Conservation (phyloP, 2,113 vertebrate genomes). For the Cyanocitta stelleri region DNA sequence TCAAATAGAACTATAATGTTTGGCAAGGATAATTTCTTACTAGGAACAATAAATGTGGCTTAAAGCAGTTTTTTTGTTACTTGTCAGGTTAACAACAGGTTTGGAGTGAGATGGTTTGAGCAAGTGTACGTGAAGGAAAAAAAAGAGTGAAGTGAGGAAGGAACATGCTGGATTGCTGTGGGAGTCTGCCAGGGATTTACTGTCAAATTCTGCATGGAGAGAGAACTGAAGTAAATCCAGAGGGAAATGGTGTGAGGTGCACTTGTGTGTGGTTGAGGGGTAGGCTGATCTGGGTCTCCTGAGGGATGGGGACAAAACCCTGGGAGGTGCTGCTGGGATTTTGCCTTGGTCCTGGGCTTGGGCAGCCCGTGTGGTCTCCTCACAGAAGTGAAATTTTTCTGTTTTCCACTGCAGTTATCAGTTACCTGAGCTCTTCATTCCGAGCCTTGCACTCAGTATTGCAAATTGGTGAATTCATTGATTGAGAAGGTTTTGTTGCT, state of each 20-base stretch:
- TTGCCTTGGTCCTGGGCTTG: rapidly evolving
- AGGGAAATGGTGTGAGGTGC: neutral
- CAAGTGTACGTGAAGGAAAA: neutral
- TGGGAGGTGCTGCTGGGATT: neutral
- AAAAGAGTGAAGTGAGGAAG: neutral
- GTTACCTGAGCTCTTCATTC: neutral
- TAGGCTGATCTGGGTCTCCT: neutral
- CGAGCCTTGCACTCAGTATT: neutral
- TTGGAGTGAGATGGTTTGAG: neutral
- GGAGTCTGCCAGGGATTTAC: neutral
- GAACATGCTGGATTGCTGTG: neutral
- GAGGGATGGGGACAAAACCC: neutral
- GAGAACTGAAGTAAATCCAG: neutral
- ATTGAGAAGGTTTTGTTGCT: neutral
- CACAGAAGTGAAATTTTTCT: too few species aligned
- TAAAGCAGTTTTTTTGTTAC: neutral
- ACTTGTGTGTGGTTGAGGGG: neutral
- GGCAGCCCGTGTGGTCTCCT: rapidly evolving
- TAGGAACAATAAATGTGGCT: neutral
- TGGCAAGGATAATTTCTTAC: neutral
- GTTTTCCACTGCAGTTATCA: neutral
- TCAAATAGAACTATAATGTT: neutral
- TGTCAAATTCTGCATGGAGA: neutral
- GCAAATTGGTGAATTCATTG: neutral
- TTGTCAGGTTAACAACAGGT: neutral